These are phyloP conservation scores for Chunga burmeisteri DNA, from an alignment of 2,113 vertebrate genomes.

Conservation along the genomic window DNA sequence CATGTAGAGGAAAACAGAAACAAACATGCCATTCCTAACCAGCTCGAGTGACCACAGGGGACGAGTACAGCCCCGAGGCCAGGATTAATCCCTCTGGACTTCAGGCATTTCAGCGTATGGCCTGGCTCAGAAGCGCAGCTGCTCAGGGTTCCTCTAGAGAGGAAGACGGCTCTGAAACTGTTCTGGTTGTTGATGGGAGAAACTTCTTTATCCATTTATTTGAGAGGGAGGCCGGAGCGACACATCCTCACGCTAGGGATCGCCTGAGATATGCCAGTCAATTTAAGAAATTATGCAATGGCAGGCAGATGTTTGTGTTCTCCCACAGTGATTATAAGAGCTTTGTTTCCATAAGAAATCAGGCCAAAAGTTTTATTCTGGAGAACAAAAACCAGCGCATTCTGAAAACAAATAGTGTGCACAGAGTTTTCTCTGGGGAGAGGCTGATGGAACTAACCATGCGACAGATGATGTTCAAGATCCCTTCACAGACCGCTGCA, in stretches of 20 bases:
- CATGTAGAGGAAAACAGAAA: not conserved
- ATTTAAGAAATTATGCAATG: not conserved
- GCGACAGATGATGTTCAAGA: not conserved
- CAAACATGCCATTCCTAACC: not conserved
- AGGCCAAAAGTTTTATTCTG: conserved; percentile 22
- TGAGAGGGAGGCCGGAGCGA: not conserved
- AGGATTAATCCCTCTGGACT: not conserved
- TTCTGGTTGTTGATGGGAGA: not conserved
- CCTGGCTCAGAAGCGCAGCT: not conserved
- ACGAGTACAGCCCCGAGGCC: not conserved
- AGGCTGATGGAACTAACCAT: not conserved
- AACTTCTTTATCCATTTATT: not conserved
- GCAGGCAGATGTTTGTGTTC: not conserved
- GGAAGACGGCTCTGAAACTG: not conserved
- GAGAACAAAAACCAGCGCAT: not conserved
- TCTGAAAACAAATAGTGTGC: not conserved
- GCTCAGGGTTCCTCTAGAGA: not conserved
- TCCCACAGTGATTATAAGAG: not conserved
- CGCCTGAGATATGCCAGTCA: not conserved
- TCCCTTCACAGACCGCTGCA: conserved; percentile 1
- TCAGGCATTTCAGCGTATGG: not conserved
- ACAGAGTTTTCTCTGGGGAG: not conserved
- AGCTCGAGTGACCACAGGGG: not conserved
- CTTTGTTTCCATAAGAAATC: conserved; percentile 12
- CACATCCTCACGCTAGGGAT: not conserved